A percentile compares a stretch with the other conserved stretches of the same genome.
phyloP scores from a whole-genome alignment of 37 sponge, comb jelly and placozoan genomes.

The Beroe ovata region DNA sequence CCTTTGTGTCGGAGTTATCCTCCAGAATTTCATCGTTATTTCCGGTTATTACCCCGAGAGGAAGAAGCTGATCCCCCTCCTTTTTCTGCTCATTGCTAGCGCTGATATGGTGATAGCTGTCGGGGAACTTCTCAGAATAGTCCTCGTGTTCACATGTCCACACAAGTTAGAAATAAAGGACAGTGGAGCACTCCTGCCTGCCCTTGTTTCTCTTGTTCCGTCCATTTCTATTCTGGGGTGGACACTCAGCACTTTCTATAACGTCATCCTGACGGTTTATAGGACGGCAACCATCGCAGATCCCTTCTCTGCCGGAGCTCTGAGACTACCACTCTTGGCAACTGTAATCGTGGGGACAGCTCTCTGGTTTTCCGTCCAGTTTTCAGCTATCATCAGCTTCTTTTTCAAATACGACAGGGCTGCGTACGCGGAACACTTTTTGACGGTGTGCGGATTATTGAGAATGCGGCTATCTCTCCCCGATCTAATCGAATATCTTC shows the following conservation, averaged over 20 bases:
- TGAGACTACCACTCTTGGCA: background rate
- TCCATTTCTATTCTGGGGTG: background rate
- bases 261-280: background rate
- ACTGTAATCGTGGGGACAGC: background rate
- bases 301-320: background rate
- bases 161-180: background rate
- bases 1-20: background rate
- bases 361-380: background rate
- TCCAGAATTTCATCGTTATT: background rate
- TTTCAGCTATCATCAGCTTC: background rate
- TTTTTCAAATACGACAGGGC: background rate
- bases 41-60: background rate
- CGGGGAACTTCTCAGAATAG: background rate
- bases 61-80: background rate
- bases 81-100: background rate
- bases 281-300: background rate
- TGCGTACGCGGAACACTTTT: background rate
- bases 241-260: background rate
- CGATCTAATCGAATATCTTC: background rate
- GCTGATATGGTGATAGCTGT: background rate
- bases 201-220: background rate
- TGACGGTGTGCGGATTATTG: background rate
- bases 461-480: background rate
- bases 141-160: background rate
- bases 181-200: background rate